These are phyloP conservation scores for Sapajus apella DNA, from an alignment of 2,113 vertebrate genomes.

Conservation along the genomic window DNA sequence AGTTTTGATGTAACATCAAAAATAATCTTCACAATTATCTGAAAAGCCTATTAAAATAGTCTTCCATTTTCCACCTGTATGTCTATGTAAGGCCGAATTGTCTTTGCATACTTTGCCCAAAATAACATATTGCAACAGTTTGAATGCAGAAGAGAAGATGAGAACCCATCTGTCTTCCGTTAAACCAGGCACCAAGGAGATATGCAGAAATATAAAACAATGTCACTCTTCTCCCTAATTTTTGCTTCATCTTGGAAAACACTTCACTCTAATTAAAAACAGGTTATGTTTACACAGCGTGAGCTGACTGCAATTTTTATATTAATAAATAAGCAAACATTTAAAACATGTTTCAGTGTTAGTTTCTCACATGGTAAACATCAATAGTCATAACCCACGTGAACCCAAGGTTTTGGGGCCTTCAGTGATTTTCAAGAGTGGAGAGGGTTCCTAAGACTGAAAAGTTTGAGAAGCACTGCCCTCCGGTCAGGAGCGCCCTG, in stretches of 20 bases:
- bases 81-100: background rate
- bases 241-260: background rate
- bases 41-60: background rate
- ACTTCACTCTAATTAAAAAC: constrained; percentile 1
- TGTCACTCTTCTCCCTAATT: too few relatives aligned
- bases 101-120: background rate
- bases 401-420: accelerated
- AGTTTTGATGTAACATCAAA: background rate
- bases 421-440: background rate
- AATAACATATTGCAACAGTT: background rate
- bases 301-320: background rate
- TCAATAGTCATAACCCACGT: accelerated
- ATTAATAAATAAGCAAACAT: background rate
- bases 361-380: background rate
- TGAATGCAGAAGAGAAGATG: background rate
- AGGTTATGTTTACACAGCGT: background rate
- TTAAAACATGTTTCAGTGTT: background rate
- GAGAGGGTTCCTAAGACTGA: background rate
- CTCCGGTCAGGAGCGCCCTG: accelerated
- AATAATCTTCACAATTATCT: background rate
- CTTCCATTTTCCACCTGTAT: background rate
- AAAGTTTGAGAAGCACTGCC: background rate
- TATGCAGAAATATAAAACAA: background rate
- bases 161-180: background rate
- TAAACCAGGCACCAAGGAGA: background rate